Percentiles rank a stretch among this genome's conserved stretches.
Conservation (phyloP, 1,140 invertebrate genomes). For the Apis mellifera region Amel_HAv3.1 CM009942.2:6076501-6077000, state of each 20-base stretch:
- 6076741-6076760: not conserved
- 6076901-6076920: not conserved
- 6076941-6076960: not conserved
- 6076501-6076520: too few relatives aligned
- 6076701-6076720: not conserved
- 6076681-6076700: not conserved
- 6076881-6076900: not conserved
- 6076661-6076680: too few relatives aligned
- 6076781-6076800: not conserved
- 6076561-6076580: too few relatives aligned
- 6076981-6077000: not conserved
- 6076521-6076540: too few relatives aligned
- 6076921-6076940: not conserved
- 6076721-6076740: too few relatives aligned
- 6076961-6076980: not conserved
- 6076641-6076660: not conserved
- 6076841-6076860: too few relatives aligned
- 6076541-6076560: too few relatives aligned
- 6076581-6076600: not conserved
- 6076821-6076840: too few relatives aligned
- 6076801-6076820: too few relatives aligned
- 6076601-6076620: too few relatives aligned
- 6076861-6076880: not conserved
- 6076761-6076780: not conserved
- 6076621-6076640: not conserved